These are phyloP conservation scores for Phyllostomus hastatus DNA, from an alignment of 2,113 vertebrate genomes.

Conservation along the genomic window DNA sequence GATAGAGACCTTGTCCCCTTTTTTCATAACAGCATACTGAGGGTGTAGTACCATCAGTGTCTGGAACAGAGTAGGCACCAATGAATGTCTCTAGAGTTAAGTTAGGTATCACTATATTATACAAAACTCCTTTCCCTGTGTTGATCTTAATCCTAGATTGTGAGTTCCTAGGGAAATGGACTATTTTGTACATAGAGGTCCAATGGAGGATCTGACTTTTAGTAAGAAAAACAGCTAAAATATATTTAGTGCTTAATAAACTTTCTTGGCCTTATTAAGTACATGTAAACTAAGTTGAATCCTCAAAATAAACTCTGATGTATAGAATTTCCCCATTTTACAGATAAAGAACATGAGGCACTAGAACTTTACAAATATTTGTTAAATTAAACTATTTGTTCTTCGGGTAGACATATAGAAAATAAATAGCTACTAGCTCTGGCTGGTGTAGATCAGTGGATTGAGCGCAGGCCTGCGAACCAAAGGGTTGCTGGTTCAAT, in stretches of 20 bases:
- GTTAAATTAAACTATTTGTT: neutral
- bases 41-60: neutral
- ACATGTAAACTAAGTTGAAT: neutral
- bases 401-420: neutral
- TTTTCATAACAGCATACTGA: neutral
- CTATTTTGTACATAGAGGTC: neutral
- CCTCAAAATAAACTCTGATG: neutral
- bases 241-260: neutral
- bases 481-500: no score
- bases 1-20: neutral
- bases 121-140: neutral
- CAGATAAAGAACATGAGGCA: neutral
- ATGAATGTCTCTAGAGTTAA: neutral
- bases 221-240: neutral
- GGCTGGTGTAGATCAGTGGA: no score
- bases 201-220: neutral
- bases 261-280: neutral
- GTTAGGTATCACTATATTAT: neutral
- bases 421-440: neutral
- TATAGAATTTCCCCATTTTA: neutral
- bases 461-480: no score
- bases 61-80: neutral
- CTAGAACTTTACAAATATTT: neutral
- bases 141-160: neutral
- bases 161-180: neutral